Evolutionary conservation across 2,888 invertebrate genomes (phyloP).

Genomic region (Stomorhina lunata): DNA sequence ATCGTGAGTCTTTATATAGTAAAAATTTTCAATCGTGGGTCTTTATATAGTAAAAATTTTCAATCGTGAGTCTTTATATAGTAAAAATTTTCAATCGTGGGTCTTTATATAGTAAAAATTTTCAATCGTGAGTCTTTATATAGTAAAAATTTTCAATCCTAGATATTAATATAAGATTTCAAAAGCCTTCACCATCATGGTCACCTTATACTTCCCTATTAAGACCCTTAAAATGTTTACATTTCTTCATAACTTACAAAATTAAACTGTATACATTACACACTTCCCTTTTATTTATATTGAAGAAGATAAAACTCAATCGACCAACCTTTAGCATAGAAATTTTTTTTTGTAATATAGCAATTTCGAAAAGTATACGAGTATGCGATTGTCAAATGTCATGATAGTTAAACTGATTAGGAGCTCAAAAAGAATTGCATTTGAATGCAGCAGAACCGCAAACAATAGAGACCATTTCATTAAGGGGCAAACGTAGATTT

Average conservation of each 20-base stretch:
- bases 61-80: too few relatives aligned
- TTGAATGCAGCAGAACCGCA: neutral
- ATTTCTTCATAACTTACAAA: too few relatives aligned
- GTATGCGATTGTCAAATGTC: slow-evolving; percentile 31
- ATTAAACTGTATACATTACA: neutral
- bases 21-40: too few relatives aligned
- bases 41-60: too few relatives aligned
- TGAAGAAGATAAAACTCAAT: slow-evolving; percentile 19
- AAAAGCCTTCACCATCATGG: too few relatives aligned
- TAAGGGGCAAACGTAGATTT: neutral
- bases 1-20: too few relatives aligned
- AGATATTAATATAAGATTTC: too few relatives aligned
- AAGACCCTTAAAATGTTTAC: slow-evolving; percentile 5
- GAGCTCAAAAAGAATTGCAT: slow-evolving; percentile 14
- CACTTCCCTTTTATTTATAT: neutral
- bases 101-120: too few relatives aligned
- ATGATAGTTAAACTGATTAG: slow-evolving; percentile 48
- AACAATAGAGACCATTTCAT: neutral
- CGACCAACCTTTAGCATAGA: slow-evolving; percentile 10
- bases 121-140: too few relatives aligned
- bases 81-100: too few relatives aligned
- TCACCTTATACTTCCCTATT: neutral
- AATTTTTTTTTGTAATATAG: slow-evolving; percentile 9
- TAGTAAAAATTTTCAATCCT: too few relatives aligned
- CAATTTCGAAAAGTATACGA: slow-evolving; percentile 36